Evolutionary conservation across 2,113 vertebrate species (phyloP).

Genomic region (Xyliphius kryptos): DNA sequence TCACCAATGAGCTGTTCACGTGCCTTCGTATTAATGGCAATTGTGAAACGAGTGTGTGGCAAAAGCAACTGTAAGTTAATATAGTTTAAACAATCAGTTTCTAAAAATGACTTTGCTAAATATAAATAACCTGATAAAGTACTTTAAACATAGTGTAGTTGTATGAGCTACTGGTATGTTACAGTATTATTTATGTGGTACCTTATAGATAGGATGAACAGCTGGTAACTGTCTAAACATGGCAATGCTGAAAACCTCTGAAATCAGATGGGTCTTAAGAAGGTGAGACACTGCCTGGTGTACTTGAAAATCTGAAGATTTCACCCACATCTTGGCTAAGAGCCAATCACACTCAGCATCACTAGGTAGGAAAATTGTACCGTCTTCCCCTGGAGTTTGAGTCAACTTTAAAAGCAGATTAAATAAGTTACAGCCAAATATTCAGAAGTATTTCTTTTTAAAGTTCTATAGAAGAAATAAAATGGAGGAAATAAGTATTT

Average conservation of each 20-base stretch:
- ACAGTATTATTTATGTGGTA: too few species aligned
- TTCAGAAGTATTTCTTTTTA: too few species aligned
- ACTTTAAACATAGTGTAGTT: too few species aligned
- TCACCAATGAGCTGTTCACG: conserved; percentile 95
- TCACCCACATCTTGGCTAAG: conserved; percentile 95
- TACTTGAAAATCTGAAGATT: conserved; percentile 91
- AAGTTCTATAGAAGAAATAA: too few species aligned
- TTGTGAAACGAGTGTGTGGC: conserved; percentile 87
- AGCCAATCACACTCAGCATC: conserved; percentile 86
- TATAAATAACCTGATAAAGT: too few species aligned
- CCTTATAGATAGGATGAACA: conserved; percentile 93
- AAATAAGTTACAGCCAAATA: background rate
- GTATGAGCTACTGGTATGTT: too few species aligned
- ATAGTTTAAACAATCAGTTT: too few species aligned
- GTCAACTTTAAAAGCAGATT: conserved; percentile 63
- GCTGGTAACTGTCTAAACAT: conserved; percentile 86
- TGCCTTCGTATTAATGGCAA: conserved; percentile 97
- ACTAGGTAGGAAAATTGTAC: conserved; percentile 88
- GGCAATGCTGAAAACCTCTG: conserved; percentile 94
- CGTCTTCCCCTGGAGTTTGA: conserved; percentile 80
- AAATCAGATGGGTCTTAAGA: conserved; percentile 82
- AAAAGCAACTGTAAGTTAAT: conserved; percentile 73
- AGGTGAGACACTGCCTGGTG: conserved; percentile 94
- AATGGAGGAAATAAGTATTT: too few species aligned
- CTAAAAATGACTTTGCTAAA: too few species aligned